These are phyloP conservation scores for Myripristis murdjan DNA, from an alignment of 2,797 vertebrate genomes.

Conservation along the genomic window DNA sequence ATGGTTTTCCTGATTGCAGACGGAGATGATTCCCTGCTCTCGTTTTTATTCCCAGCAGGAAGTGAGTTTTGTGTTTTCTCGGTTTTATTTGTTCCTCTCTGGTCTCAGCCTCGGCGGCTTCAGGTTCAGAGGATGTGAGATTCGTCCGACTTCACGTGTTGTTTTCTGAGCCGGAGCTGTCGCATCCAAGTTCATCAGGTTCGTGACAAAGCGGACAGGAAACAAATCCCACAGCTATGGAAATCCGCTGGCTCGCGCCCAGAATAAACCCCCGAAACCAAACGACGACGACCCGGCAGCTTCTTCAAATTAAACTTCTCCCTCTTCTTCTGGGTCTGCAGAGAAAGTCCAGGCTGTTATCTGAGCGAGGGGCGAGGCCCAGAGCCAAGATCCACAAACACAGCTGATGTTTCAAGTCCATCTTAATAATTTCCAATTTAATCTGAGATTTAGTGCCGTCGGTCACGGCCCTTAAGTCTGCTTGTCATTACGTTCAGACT, in stretches of 20 bases:
- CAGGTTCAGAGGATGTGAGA: slow-evolving; percentile 2
- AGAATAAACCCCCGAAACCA: slow-evolving; percentile 39
- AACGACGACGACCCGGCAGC: slow-evolving; percentile 23
- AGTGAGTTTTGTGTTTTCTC: background rate
- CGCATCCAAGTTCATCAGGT: slow-evolving; percentile 38
- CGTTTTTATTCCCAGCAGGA: background rate
- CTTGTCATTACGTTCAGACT: background rate
- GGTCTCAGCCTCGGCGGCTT: background rate
- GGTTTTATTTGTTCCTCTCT: background rate
- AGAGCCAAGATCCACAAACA: slow-evolving; percentile 44
- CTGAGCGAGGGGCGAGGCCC: background rate
- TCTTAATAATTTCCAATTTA: slow-evolving; percentile 1
- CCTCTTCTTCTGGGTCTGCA: background rate
- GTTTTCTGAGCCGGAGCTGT: background rate
- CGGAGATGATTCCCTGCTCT: too few relatives aligned
- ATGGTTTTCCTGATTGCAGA: too few relatives aligned
- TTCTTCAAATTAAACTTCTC: slow-evolving; percentile 13
- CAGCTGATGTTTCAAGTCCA: background rate
- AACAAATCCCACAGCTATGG: slow-evolving; percentile 16
- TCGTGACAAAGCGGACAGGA: slow-evolving; percentile 17
- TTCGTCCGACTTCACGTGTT: background rate
- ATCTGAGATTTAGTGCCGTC: background rate
- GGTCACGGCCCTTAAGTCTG: background rate
- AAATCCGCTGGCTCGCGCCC: slow-evolving; percentile 32
- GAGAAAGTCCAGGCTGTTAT: background rate